phyloP scores from a whole-genome alignment of 2,888 invertebrate species.

The Dexiosoma caninum region DNA sequence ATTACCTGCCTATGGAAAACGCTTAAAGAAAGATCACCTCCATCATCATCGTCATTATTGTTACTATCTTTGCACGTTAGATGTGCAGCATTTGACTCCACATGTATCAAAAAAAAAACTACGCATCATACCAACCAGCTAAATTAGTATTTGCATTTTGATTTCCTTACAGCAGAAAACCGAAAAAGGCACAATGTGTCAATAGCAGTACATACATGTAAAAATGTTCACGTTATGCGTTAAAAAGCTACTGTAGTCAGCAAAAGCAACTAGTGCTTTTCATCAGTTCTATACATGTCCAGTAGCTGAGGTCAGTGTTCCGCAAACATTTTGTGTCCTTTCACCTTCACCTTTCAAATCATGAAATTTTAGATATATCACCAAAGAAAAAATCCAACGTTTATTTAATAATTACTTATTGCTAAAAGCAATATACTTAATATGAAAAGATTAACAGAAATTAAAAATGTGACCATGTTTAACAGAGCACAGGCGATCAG shows the following conservation, averaged over 20 bases:
- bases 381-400: too few species aligned
- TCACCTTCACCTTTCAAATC: too few species aligned
- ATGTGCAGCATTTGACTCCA: neutral
- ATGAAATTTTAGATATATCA: too few species aligned
- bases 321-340: too few species aligned
- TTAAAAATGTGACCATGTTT: too few species aligned
- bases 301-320: too few species aligned
- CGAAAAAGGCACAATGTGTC: neutral
- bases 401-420: too few species aligned
- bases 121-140: slow-evolving; percentile 1
- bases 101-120: too few species aligned
- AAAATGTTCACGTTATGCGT: slow-evolving; percentile 2
- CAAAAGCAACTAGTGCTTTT: slow-evolving; percentile 24
- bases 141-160: neutral
- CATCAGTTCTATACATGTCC: slow-evolving; percentile 12
- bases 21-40: slow-evolving; percentile 24
- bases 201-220: neutral
- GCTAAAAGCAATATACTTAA: too few species aligned
- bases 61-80: too few species aligned
- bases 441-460: too few species aligned
- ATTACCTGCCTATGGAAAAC: slow-evolving; percentile 9
- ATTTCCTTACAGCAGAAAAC: neutral
- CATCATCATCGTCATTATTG: neutral
- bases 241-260: slow-evolving; percentile 30
- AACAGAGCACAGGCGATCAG: too few species aligned